Evolutionary conservation across 2,888 invertebrate genomes (phyloP).

Genomic region (Brenthis daphne): DNA sequence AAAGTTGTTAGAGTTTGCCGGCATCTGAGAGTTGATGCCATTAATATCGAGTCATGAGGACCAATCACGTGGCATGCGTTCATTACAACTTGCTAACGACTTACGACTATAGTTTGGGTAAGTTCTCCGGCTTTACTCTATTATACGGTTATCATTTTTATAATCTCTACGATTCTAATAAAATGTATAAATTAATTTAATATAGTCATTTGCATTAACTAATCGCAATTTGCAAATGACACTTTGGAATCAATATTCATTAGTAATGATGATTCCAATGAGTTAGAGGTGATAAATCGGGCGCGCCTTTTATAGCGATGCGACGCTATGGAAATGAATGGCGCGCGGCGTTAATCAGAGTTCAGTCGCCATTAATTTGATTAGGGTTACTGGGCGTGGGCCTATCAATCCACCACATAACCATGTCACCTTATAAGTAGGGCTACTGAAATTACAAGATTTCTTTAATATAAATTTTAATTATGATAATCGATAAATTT

Average conservation of each 20-base stretch:
- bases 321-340: constrained; percentile 70
- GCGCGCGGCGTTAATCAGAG: constrained; percentile 76
- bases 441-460: constrained; percentile 44
- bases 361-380: constrained; percentile 80
- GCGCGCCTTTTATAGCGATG: constrained; percentile 48
- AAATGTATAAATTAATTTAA: not conserved
- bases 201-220: not conserved
- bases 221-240: constrained; percentile 7
- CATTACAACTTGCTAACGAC: constrained; percentile 54
- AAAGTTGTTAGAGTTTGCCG: constrained; percentile 69
- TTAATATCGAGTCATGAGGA: constrained; percentile 48
- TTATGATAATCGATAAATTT: too few species aligned
- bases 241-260: constrained; percentile 23
- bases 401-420: constrained; percentile 79
- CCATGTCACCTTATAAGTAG: constrained; percentile 65
- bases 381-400: constrained; percentile 82
- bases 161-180: not conserved
- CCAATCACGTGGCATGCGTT: constrained; percentile 40
- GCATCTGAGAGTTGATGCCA: constrained; percentile 45
- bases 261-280: constrained; percentile 34
- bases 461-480: not conserved
- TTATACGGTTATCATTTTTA: too few species aligned
- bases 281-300: constrained; percentile 69
- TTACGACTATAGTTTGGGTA: constrained; percentile 43
- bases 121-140: not conserved